Evolutionary conservation across 2,797 vertebrate species (phyloP), one percentile per base, ranked within the genome.

Genomic region (Cynodonichthys magdalenae): DNA sequence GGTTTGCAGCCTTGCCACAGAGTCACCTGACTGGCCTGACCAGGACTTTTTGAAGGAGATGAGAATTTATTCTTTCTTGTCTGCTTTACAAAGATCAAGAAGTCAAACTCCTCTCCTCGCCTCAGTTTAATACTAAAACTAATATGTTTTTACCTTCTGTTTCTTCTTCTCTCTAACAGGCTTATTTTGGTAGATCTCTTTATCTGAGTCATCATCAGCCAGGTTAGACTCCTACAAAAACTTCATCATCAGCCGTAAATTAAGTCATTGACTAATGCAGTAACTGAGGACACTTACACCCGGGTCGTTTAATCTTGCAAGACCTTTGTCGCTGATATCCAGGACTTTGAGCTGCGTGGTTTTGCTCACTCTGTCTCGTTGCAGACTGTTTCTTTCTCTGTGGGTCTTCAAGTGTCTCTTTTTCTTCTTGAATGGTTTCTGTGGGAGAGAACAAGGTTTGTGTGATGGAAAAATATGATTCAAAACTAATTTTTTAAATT

Each of bases 381-480:
- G 66, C 74, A 90, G 84, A 50, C 73, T 60, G 27, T 94, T 94
- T 66, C 94, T 93, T 28, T 89, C 94, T 79, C 93, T 95, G 9
- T 74, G 87, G 53, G 89, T 95, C 70, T 46, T 86, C 29, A 94
- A 79, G 20, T 14, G 71, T 79, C 94, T 90, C 58, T 84, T 95
- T 52, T 86, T 87, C 59, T 77, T 94, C 34, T 76, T 86, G 7
- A 29, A 59, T 36, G 57, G 80, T 76, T 78, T 68, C 89, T 90
- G 68, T 15, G 51, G 27, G 74, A 27, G 15, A 68, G 6, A 71
- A 4, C 10, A 24, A 24, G 24, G 24, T 3, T n/a, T n/a, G n/a
- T n/a, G n/a, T n/a, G n/a, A n/a, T 18, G 18, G 10, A 56, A 3
- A 50, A 5, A 20, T 3, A 0, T 7, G 11, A 59, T 27, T 57